Percentiles rank a stretch among this genome's conserved stretches.
phyloP scores from a whole-genome alignment of 2,888 invertebrate species.

The Agrotis clavis region DNA sequence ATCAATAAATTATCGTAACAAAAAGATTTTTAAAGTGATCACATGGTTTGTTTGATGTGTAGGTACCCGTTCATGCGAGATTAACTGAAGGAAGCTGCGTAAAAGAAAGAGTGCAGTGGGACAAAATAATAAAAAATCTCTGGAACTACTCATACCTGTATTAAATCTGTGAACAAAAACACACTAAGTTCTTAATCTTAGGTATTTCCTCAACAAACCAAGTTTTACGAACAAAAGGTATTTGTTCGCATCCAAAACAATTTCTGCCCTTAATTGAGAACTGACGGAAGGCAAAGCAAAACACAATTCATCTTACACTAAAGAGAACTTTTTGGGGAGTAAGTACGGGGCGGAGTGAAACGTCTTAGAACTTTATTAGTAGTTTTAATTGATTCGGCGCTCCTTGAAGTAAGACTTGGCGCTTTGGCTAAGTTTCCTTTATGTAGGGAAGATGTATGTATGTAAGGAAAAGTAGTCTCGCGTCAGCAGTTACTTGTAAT shows the following conservation, averaged over 20 bases:
- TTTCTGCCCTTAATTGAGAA: constrained; percentile 49
- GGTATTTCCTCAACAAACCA: neutral
- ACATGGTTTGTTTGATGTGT: too few species aligned
- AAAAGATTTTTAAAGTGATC: too few species aligned
- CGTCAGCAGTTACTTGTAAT: constrained; percentile 41
- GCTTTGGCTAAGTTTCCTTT: constrained; percentile 71
- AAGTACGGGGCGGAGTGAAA: constrained; percentile 74
- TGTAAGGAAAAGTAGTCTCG: constrained; percentile 28
- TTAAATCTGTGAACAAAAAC: too few species aligned
- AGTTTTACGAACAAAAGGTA: constrained; percentile 12
- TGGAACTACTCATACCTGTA: too few species aligned
- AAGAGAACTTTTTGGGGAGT: constrained; percentile 75
- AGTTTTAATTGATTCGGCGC: constrained; percentile 86
- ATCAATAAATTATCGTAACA: too few species aligned
- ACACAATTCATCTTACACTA: constrained; percentile 73
- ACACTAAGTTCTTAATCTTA: too few species aligned
- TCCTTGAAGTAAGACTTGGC: constrained; percentile 77
- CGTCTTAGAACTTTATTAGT: constrained; percentile 83
- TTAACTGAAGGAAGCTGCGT: too few species aligned
- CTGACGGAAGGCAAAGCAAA: constrained; percentile 68
- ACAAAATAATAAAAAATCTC: too few species aligned
- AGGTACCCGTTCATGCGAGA: too few species aligned
- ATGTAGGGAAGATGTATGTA: constrained; percentile 36
- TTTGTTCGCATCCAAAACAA: constrained; percentile 46
- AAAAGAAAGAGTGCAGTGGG: too few species aligned